Base-by-base conservation (phyloP, 1,140 invertebrate species). In the Eufriesea mexicana region DNA sequence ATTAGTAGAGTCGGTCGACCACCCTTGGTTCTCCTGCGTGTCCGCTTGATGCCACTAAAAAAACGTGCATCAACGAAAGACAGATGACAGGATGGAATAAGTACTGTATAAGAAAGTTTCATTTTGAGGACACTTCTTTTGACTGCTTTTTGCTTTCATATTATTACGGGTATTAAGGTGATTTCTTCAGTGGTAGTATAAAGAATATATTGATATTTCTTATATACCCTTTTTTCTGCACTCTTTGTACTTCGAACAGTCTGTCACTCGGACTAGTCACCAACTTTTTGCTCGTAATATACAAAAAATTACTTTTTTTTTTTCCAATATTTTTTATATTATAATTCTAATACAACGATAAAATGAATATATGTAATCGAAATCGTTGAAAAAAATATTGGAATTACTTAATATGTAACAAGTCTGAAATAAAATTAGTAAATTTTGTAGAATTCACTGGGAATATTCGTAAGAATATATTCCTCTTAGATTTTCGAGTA, bases 121-220 rank as follows among this genome's bases (percentile, higher is more conserved):
- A 23, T 35, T 72, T 54, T 72, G 51, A 54, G 20, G 51, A 55
- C 20, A 72, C 28, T 72, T 72, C 28, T 72, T 54, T 55, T 35
- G 2, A 23, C 28, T n/a, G 28, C 6, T 35, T 55, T 72, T 54
- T 55, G 5, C 12, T 23, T 55, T 55, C 12, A 9, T 23, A n/a
- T 72, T 35, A 72, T 72, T 72, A 42, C 10, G 28, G 12, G 23
- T 35, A 54, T 71, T 54, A 71, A 25, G 10, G 25, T 51, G n/a
- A 16, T 68, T 47, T 35, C 20, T 71, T 20, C n/a, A 6, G n/a
- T 28, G 45, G 23, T 28, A 28, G 51, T 35, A 47, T 9, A 25
- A 35, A 23, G 70, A 51, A 25, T 54, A 54, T 54, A 54, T 71
- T 49, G 70, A 54, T 35, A 71, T 28, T 72, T 72, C 18, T 72